Conservation (phyloP, 2,113 vertebrate genomes). For the Taurulus bubalis region DNA sequence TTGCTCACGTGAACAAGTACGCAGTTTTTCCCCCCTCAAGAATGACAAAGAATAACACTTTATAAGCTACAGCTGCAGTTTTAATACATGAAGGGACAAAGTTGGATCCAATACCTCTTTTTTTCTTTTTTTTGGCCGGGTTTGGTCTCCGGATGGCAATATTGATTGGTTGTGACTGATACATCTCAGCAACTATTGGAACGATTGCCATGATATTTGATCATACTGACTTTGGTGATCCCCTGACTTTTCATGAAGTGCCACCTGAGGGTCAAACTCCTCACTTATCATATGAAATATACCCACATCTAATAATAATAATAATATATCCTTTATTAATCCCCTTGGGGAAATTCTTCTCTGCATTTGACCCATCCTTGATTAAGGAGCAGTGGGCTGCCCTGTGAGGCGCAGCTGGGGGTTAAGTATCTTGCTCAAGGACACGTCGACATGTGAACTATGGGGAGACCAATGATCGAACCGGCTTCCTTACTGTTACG, state of each 20-base stretch:
- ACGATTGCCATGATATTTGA: not conserved
- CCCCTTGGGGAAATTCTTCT: no score
- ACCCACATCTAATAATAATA: not conserved
- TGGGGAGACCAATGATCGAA: no score
- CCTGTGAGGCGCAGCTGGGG: no score
- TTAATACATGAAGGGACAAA: conserved; percentile 21
- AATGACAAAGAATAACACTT: conserved; percentile 26
- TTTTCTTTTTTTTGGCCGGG: not conserved
- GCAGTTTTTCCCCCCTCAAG: not conserved
- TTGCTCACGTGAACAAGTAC: not conserved
- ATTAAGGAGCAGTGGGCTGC: no score
- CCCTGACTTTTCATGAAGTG: not conserved
- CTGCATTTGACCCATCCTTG: no score
- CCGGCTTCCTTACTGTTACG: no score
- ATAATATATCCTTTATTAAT: no score
- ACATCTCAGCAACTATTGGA: not conserved
- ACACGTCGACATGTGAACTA: no score
- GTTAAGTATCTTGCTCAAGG: no score
- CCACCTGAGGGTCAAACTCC: not conserved
- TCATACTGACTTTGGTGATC: not conserved
- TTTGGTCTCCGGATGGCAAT: no score
- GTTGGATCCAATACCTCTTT: not conserved
- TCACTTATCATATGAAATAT: not conserved
- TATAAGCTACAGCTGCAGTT: conserved; percentile 47
- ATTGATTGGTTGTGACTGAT: not conserved